Evolutionary conservation across 2,888 invertebrate species (phyloP).

Genomic region (Parnassius apollo): DNA sequence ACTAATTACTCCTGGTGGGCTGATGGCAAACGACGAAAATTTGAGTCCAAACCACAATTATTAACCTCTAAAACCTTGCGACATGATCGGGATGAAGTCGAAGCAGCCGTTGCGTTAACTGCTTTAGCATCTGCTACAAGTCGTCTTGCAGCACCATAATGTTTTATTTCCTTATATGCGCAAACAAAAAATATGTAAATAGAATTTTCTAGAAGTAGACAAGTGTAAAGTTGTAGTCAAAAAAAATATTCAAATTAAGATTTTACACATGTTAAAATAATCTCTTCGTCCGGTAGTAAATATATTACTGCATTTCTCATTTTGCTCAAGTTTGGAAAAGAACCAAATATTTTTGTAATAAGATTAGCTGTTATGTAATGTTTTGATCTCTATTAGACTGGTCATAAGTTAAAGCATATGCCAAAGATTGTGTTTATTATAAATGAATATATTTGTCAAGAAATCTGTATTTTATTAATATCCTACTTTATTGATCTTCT

Average conservation of each 20-base stretch:
- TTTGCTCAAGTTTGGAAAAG: conserved; percentile 25
- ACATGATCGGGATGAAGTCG: conserved; percentile 87
- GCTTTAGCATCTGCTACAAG: conserved; percentile 79
- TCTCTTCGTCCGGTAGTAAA: not conserved
- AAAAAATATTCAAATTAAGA: not conserved
- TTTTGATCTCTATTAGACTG: conserved; percentile 69
- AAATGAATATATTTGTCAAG: conserved; percentile 26
- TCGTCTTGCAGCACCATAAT: conserved; percentile 54
- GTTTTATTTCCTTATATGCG: not conserved
- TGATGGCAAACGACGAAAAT: conserved; percentile 57
- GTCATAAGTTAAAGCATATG: conserved; percentile 50
- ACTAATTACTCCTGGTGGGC: conserved; percentile 86
- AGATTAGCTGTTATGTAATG: conserved; percentile 25
- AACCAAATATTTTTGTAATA: conserved; percentile 19
- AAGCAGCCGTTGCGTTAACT: conserved; percentile 88
- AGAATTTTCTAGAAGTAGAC: no score
- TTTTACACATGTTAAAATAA: not conserved
- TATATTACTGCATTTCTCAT: conserved; percentile 13
- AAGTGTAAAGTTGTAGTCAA: not conserved
- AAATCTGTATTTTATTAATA: conserved; percentile 9
- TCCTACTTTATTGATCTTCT: no score
- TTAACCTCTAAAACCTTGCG: conserved; percentile 47
- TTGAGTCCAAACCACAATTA: conserved; percentile 47
- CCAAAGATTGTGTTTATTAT: conserved; percentile 62
- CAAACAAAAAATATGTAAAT: conserved; percentile 6